Evolutionary conservation across 2,113 vertebrate genomes (phyloP), one percentile per base, ranked within the genome.

Genomic region (Scolopax mira): DNA sequence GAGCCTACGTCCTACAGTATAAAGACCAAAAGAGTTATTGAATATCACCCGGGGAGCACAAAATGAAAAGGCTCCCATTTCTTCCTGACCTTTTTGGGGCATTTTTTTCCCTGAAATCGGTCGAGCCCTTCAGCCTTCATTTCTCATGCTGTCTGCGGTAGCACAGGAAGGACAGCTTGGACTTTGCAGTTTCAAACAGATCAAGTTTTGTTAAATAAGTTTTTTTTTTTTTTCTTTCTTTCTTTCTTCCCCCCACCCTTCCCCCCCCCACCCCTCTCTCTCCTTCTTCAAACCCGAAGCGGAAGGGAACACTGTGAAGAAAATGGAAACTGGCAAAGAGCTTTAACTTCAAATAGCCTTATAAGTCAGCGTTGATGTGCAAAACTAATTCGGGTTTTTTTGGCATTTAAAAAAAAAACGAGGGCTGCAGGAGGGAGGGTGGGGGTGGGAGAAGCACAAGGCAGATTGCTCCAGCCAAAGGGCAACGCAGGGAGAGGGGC

Each of bases 11-110:
- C 94, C 96, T 95, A 91, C 96, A 89, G 96, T 88, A 98, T 96
- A 98, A 97, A 98, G 98, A 97, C 96, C 81, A 95, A 96, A 98
- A 98, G 96, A 98, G 98, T 98, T 99, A 99, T 98, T 98, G 98
- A 98, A 98, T 98, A 98, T 98, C 97, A 98, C 98, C 98, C 84
- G 81, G 94, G 92, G 98, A 98, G 97, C 95, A 86, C 96, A 97
- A 98, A 98, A 98, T 97, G 98, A 98, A 98, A 98, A 97, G 96
- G 97, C 98, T 98, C 98, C 98, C 98, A 96, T 97, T 98, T 97
- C 97, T 98, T 94, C 91, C 88, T 98, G 98, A 98, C 98, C 98
- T 98, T 98, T 97, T 84, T 83, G 84, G 94, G 95, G 94, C 96
- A 93, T 89, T 85, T 97, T 94, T 95, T 94, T 55, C 17, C 49